Evolutionary conservation across 2,888 invertebrate species (phyloP), one percentile per base, ranked within the genome.

Genomic region (Patella ulyssiponensis): DNA sequence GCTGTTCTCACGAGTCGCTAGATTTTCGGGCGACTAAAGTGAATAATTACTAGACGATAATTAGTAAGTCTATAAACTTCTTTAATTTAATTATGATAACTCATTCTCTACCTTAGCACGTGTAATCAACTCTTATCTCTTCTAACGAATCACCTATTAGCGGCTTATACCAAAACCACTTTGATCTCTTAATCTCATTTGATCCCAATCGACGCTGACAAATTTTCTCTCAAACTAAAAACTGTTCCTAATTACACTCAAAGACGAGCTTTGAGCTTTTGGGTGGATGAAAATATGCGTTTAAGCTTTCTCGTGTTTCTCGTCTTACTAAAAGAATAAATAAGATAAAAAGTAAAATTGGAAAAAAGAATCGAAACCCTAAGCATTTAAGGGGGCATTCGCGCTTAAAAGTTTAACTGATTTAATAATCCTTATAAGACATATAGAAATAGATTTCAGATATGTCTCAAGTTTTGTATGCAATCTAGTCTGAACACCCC

Each of bases 161-260:
- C 64, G 64, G 23, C 64, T 23, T 23, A 64, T 64, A 64, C 17
- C 23, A n/a, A 11, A 15, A 12, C 14, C 20, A 23, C 64, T 64
- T 64, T 64, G 20, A 64, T 23, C 64, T 64, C 20, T 64, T 64
- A 64, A 64, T 64, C 64, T 23, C 20, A 64, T 64, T 64, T 64
- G 23, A 64, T 9, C 64, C 20, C 20, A 20, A 64, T 64, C 64
- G 20, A 15, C 64, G 23, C 64, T 64, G 20, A 23, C 20, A 64
- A 64, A 64, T 64, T 64, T 64, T 64, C 23, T 20, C 64, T 64
- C 23, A 23, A 20, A 64, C 64, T 20, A 11, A 20, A 64, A 11
- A 20, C 64, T 64, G 64, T 64, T 64, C 64, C 64, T 64, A 64
- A 64, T 64, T 64, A 64, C 23, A 23, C 14, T 64, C 64, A 64